A percentile compares a stretch with the other conserved stretches of the same genome.
Conservation (phyloP, 1,140 invertebrate genomes). For the Ceratoteleas bidentatus region DNA sequence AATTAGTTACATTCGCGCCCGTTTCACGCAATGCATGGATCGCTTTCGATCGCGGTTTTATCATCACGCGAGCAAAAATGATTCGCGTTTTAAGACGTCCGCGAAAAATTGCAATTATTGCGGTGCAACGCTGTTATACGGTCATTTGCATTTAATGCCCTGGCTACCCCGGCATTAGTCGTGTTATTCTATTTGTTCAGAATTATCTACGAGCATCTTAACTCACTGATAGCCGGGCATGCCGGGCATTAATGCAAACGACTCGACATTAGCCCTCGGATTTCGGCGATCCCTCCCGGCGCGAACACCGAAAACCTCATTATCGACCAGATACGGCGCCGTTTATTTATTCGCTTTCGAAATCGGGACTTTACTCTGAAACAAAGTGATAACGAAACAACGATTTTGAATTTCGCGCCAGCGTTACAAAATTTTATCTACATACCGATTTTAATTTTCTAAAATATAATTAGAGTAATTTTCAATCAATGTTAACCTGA, state of each 20-base stretch:
- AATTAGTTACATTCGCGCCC: slow-evolving; percentile 23
- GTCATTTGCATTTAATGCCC: slow-evolving; percentile 29
- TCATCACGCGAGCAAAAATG: slow-evolving; percentile 29
- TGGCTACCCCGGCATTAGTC: slow-evolving; percentile 12
- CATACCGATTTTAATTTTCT: too few relatives aligned
- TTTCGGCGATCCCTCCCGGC: neutral
- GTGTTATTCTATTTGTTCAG: slow-evolving; percentile 31
- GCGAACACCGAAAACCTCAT: neutral
- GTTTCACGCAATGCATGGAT: slow-evolving; percentile 25
- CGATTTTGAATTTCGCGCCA: too few relatives aligned
- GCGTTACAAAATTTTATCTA: too few relatives aligned
- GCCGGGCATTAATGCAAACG: slow-evolving; percentile 23
- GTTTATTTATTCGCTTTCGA: neutral
- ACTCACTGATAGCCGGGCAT: slow-evolving; percentile 8
- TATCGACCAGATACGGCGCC: neutral
- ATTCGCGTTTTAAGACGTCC: slow-evolving; percentile 6
- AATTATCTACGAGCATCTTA: slow-evolving; percentile 28
- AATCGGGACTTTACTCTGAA: too few relatives aligned
- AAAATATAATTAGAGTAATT: too few relatives aligned
- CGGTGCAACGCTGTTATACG: slow-evolving; percentile 21
- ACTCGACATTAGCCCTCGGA: slow-evolving; percentile 9
- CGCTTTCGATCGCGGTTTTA: slow-evolving; percentile 22
- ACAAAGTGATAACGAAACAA: too few relatives aligned
- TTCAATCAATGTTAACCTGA: too few relatives aligned
- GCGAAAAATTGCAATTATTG: slow-evolving; percentile 23